phyloP scores from a whole-genome alignment of 2,797 vertebrate species.

The Gadopsis bispinosus region DNA sequence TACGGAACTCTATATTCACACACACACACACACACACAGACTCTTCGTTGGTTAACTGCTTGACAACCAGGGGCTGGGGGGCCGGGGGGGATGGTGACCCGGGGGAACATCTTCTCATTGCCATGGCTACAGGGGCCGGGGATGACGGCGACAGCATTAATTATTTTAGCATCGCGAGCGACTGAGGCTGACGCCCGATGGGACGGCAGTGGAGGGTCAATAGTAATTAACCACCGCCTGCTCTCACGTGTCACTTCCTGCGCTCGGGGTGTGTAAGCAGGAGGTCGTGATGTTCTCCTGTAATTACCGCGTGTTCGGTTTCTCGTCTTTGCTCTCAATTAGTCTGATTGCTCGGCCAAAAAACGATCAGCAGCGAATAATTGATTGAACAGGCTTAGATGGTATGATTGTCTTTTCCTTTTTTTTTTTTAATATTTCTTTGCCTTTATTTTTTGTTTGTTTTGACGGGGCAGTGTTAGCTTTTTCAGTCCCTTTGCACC shows the following conservation, averaged over 20 bases:
- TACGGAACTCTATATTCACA: conserved; percentile 10
- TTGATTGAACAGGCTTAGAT: conserved; percentile 15
- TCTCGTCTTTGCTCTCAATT: conserved; percentile 60
- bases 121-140: conserved; percentile 80
- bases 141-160: conserved; percentile 80
- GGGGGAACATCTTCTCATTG: conserved; percentile 77
- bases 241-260: conserved; percentile 84
- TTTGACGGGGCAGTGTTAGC: not conserved
- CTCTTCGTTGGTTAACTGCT: conserved; percentile 65
- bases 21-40: conserved; percentile 19
- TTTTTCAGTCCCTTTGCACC: conserved; percentile 21
- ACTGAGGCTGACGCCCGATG: conserved; percentile 72
- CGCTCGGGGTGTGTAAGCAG: conserved; percentile 63
- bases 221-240: conserved; percentile 84
- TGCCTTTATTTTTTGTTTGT: not conserved
- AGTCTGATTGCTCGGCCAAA: conserved; percentile 50
- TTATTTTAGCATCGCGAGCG: conserved; percentile 78
- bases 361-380: conserved; percentile 43
- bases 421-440: not conserved
- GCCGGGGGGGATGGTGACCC: too few relatives aligned
- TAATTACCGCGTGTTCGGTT: conserved; percentile 65
- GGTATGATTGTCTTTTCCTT: not conserved
- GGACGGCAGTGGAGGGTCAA: conserved; percentile 75
- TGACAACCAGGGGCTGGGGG: conserved; percentile 60
- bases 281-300: conserved; percentile 64